Evolutionary conservation across 1,140 invertebrate genomes (phyloP).

Genomic region (Choristoneura fumiferana): DNA sequence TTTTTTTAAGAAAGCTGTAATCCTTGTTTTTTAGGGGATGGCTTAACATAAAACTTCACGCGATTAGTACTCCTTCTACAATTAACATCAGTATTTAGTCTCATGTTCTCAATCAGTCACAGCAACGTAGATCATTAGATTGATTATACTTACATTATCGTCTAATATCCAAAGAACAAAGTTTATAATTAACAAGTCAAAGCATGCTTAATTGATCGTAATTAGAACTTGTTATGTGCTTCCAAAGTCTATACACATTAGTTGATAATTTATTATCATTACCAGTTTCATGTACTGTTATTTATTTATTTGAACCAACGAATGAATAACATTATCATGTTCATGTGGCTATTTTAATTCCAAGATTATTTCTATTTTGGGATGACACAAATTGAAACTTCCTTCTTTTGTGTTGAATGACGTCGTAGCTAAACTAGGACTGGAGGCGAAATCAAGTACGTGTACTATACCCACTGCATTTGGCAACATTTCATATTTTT

Average conservation of each 20-base stretch:
- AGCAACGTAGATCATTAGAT: no score
- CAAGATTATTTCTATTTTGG: slow-evolving; percentile 1
- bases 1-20: no score
- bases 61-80: no score
- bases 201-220: background rate
- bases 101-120: no score
- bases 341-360: slow-evolving; percentile 2
- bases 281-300: background rate
- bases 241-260: background rate
- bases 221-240: background rate
- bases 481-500: no score
- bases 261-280: background rate
- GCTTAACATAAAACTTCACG: no score
- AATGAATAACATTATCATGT: background rate
- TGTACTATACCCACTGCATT: no score
- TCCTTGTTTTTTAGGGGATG: no score
- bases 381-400: slow-evolving; percentile 10
- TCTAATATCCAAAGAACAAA: no score
- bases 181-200: background rate
- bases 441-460: background rate
- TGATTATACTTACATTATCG: no score
- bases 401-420: slow-evolving; percentile 3
- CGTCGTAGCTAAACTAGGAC: slow-evolving; percentile 6
- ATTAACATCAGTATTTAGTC: no score
- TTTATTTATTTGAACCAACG: no score